Conservation (phyloP, 2,888 invertebrate species). For the Megalurothrips usitatus region DNA sequence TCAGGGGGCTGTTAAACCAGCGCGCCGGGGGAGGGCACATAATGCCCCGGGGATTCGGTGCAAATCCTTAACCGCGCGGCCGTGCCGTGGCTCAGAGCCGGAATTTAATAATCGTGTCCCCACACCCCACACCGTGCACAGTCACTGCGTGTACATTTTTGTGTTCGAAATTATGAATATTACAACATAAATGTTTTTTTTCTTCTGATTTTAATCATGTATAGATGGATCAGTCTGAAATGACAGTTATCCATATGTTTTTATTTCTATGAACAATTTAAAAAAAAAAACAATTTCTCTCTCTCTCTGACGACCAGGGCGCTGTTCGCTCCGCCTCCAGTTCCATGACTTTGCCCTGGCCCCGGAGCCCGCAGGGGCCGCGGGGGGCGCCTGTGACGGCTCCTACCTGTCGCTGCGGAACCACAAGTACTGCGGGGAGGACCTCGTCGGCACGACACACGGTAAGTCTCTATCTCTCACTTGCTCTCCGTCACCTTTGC, state of each 20-base stretch:
- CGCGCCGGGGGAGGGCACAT: neutral
- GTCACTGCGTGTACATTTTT: too few species aligned
- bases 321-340: conserved; percentile 13
- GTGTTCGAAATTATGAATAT: too few species aligned
- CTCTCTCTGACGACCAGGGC: neutral
- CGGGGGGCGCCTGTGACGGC: neutral
- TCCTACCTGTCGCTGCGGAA: neutral
- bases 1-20: too few species aligned
- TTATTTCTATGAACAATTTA: too few species aligned
- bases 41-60: neutral
- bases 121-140: too few species aligned
- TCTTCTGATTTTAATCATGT: too few species aligned
- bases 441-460: neutral
- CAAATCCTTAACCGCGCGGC: neutral
- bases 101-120: neutral
- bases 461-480: too few species aligned
- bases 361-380: neutral
- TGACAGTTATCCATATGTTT: too few species aligned
- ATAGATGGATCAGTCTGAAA: too few species aligned
- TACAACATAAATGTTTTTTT: too few species aligned
- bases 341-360: conserved; percentile 29
- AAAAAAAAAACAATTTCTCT: too few species aligned
- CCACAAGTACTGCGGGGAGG: conserved; percentile 11
- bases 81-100: neutral
- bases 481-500: too few species aligned